Conservation (phyloP, 2,113 vertebrate species). For the Lontra canadensis region DNA sequence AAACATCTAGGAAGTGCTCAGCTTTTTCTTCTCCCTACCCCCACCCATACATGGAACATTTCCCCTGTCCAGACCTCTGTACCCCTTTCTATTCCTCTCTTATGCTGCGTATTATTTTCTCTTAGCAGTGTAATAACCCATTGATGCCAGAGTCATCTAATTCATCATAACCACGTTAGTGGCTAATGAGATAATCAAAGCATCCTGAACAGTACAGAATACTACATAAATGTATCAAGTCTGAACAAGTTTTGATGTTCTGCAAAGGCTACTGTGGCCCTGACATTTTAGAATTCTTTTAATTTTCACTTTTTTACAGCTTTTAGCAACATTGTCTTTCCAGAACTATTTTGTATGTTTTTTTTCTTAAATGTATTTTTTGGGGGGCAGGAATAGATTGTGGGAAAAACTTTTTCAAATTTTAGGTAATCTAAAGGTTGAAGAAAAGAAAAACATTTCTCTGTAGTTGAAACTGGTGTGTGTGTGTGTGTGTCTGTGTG, state of each 20-base stretch:
- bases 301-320: conserved; percentile 10
- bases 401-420: neutral
- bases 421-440: neutral
- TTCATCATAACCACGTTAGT: neutral
- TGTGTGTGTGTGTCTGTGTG: neutral
- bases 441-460: neutral
- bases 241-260: conserved; percentile 31
- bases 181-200: conserved; percentile 10
- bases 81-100: neutral
- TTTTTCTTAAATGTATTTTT: neutral
- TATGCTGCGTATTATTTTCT: neutral
- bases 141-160: neutral
- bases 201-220: neutral
- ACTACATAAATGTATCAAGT: neutral
- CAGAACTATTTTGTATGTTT: neutral
- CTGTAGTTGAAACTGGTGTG: neutral
- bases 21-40: neutral
- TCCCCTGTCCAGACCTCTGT: neutral
- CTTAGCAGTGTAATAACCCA: neutral
- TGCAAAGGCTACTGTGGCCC: neutral
- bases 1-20: neutral
- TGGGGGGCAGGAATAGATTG: neutral
- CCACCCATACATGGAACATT: neutral
- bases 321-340: conserved; percentile 24
- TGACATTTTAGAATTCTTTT: neutral